These are phyloP conservation scores for Megaceryle maxima DNA, from an alignment of 2,113 vertebrate genomes.

Conservation along the genomic window DNA sequence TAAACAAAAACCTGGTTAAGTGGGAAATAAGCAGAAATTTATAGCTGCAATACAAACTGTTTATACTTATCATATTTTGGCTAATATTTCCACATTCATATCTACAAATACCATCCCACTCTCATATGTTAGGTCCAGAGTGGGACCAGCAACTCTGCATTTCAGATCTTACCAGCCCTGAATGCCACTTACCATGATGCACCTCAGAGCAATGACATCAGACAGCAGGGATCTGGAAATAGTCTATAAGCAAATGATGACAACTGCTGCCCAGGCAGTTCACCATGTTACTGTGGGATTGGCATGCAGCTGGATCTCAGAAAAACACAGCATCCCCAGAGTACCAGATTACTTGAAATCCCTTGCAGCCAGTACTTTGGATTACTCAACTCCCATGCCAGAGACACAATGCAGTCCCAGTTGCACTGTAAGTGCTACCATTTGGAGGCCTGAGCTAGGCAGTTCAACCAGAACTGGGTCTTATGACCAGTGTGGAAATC, in stretches of 20 bases:
- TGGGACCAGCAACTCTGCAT: not conserved
- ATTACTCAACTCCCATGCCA: not conserved
- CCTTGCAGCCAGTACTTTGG: fast-evolving
- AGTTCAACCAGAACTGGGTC: not conserved
- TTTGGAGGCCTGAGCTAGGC: not conserved
- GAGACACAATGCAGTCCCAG: not conserved
- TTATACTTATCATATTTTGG: not conserved
- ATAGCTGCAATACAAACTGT: not conserved
- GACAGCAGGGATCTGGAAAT: not conserved
- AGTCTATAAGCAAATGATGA: not conserved
- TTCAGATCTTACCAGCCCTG: not conserved
- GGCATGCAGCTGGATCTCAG: not conserved
- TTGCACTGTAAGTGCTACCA: not conserved
- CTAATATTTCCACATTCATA: not conserved
- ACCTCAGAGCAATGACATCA: not conserved
- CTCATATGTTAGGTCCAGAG: not conserved
- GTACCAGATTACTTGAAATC: not conserved
- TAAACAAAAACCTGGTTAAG: constrained; percentile 1
- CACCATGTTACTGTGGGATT: not conserved
- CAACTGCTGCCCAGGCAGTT: not conserved
- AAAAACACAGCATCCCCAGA: not conserved
- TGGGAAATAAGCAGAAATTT: not conserved
- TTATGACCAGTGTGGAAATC: not conserved
- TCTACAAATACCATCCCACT: not conserved
- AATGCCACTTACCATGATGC: fast-evolving